Percentiles rank a stretch among this genome's conserved stretches.
Conservation (phyloP, 2,888 invertebrate species). For the Drosophila mercatorum region DNA sequence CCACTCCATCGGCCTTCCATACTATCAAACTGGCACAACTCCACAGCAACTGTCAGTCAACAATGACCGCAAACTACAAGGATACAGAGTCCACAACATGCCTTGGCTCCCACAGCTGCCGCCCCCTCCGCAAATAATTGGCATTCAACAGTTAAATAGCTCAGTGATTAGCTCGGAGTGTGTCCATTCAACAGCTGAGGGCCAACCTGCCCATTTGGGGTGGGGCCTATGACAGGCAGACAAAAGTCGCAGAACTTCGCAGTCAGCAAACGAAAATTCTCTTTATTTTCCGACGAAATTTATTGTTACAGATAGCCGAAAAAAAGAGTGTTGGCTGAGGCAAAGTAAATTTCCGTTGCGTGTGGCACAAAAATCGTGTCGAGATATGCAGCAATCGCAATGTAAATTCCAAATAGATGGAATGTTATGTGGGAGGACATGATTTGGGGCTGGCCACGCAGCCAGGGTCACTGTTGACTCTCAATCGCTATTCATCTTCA, state of each 20-base stretch:
- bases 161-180: constrained; percentile 7
- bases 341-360: constrained; percentile 51
- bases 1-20: no score
- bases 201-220: neutral
- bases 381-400: constrained; percentile 43
- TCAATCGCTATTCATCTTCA: neutral
- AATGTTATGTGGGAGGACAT: constrained; percentile 5
- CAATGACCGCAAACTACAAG: neutral
- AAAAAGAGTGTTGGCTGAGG: constrained; percentile 8
- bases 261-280: constrained; percentile 16
- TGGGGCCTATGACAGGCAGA: neutral
- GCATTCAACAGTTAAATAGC: constrained; percentile 14
- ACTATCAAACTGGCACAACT: no score
- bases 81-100: neutral
- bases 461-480: neutral
- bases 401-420: constrained; percentile 37
- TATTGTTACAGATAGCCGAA: constrained; percentile 57
- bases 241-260: constrained; percentile 20
- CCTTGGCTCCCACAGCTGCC: neutral
- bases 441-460: constrained; percentile 21
- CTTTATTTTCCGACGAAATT: constrained; percentile 34
- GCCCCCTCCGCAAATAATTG: neutral
- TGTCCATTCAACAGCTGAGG: constrained; percentile 9
- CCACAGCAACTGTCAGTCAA: no score
- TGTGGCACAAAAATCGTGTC: constrained; percentile 34